A percentile compares a stretch with the other conserved stretches of the same genome.
Conservation (phyloP, 2,797 vertebrate genomes). For the Coracias cyanogaster region DNA sequence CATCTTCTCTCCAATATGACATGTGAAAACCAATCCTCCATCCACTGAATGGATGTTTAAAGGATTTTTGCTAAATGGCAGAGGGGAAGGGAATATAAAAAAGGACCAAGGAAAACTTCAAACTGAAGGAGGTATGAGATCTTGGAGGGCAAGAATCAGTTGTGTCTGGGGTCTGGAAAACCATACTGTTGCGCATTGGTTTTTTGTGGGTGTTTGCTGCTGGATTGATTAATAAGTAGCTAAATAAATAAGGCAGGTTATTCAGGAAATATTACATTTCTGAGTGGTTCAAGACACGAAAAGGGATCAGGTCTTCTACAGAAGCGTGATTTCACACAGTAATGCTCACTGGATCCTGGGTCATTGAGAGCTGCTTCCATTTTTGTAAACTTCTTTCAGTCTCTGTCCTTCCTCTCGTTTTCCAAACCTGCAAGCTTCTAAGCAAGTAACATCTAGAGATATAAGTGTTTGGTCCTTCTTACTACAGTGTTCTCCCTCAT, state of each 20-base stretch:
- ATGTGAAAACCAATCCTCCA: background rate
- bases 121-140: background rate
- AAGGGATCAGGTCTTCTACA: background rate
- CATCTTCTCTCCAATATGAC: background rate
- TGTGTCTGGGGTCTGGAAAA: background rate
- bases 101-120: background rate
- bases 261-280: background rate
- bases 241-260: background rate
- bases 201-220: background rate
- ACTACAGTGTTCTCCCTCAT: background rate
- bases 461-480: background rate
- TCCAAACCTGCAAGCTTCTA: background rate
- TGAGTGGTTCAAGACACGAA: background rate
- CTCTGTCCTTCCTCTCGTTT: background rate
- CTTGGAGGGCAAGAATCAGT: background rate
- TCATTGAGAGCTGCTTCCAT: background rate
- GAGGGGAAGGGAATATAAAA: background rate
- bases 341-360: background rate
- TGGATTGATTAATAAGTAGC: background rate
- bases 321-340: background rate
- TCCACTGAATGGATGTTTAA: background rate
- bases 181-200: fast-evolving
- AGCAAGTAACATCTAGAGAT: background rate
- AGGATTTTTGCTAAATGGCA: background rate
- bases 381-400: background rate